Conservation (phyloP, 2,113 vertebrate species). For the Paradisaea rubra region DNA sequence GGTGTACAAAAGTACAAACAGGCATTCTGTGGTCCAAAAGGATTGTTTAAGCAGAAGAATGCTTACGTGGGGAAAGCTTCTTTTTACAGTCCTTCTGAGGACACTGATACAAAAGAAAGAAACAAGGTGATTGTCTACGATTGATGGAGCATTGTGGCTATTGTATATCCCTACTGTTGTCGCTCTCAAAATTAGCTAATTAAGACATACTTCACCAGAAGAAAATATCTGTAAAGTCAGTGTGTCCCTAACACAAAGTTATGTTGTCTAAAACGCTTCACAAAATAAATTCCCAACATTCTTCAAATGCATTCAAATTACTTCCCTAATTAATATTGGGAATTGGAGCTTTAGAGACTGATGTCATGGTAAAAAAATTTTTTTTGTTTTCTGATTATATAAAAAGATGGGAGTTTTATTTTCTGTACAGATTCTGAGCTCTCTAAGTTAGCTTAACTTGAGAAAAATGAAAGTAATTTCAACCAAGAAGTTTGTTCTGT, state of each 20-base stretch:
- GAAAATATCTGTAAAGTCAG: conserved; percentile 57
- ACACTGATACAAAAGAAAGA: conserved; percentile 22
- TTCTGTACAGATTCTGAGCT: neutral
- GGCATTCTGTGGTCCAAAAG: neutral
- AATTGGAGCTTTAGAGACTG: conserved; percentile 29
- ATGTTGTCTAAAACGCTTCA: neutral
- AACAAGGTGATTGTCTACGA: conserved; percentile 16
- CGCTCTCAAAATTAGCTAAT: conserved; percentile 61
- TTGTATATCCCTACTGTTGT: conserved; percentile 4
- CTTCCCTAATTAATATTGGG: conserved; percentile 61
- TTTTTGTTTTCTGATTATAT: conserved; percentile 61
- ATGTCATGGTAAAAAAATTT: conserved; percentile 11
- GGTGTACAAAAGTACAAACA: conserved; percentile 7
- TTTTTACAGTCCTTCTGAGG: neutral
- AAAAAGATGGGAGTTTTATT: conserved; percentile 54
- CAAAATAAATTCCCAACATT: conserved; percentile 64
- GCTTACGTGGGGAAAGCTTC: neutral
- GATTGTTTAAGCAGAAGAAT: neutral
- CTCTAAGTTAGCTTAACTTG: conserved; percentile 1
- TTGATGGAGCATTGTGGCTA: conserved; percentile 21
- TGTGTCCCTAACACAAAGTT: conserved; percentile 32
- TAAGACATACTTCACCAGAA: conserved; percentile 60
- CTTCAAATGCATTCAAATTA: conserved; percentile 36
- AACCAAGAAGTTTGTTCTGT: conserved; percentile 43
- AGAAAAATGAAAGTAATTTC: conserved; percentile 66